These are phyloP conservation scores for Sarcophaga carnaria DNA, from an alignment of 2,888 invertebrate genomes.

Conservation along the genomic window DNA sequence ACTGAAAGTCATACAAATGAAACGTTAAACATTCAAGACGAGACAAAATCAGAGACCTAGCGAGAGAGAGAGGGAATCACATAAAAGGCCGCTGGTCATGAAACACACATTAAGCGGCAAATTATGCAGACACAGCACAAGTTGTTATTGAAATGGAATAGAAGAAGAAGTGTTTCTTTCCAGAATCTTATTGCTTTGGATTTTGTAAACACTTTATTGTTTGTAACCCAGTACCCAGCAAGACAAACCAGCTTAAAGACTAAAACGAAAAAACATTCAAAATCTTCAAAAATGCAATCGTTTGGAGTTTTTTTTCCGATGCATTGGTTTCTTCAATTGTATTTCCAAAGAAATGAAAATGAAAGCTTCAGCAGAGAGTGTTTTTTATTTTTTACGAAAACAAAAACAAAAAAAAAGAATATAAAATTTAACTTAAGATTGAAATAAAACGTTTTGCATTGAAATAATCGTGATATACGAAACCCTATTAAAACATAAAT, in stretches of 20 bases:
- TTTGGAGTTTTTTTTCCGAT: slow-evolving; percentile 34
- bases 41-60: background rate
- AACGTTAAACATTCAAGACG: background rate
- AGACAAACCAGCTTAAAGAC: slow-evolving; percentile 3
- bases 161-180: slow-evolving; percentile 49
- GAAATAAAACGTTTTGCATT: slow-evolving; percentile 39
- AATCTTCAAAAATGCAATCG: slow-evolving; percentile 57
- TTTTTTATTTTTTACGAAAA: background rate
- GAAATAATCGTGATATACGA: slow-evolving; percentile 64
- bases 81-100: slow-evolving; percentile 68
- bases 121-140: slow-evolving; percentile 72
- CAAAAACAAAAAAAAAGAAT: slow-evolving; percentile 5
- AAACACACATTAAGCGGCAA: slow-evolving; percentile 70
- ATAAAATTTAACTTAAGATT: slow-evolving; percentile 1
- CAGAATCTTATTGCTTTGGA: background rate
- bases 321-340: background rate
- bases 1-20: background rate
- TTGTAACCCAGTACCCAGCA: slow-evolving; percentile 10
- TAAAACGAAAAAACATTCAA: slow-evolving; percentile 26
- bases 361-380: slow-evolving; percentile 55
- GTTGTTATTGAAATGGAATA: slow-evolving; percentile 64
- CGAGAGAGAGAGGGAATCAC: slow-evolving; percentile 32
- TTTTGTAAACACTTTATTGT: slow-evolving; percentile 12
- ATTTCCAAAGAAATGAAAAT: slow-evolving; percentile 65
- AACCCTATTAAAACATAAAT: slow-evolving; percentile 68